Base-by-base conservation (phyloP, 2,113 vertebrate genomes). In the Corythaeola cristata region DNA sequence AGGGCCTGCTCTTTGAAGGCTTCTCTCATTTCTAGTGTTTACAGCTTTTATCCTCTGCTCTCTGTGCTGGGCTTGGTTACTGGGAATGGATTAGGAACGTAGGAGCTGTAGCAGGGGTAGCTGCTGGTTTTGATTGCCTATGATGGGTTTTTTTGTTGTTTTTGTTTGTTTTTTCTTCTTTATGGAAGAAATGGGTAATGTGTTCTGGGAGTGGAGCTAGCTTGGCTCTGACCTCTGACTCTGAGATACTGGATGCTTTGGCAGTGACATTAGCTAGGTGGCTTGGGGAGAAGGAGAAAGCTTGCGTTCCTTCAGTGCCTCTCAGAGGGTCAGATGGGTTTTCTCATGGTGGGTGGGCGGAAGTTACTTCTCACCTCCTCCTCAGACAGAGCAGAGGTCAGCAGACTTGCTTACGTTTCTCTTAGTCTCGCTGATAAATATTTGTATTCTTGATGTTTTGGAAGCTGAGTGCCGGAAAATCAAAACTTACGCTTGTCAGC, bases 391-490 rank as follows among this genome's bases (percentile, higher is more conserved):
- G 69, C 75, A 83, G 60, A 91, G 41, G 72, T 90, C 15, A 4
- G 23, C 49, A 10, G 8, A 93, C 87, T 90, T 0, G 3, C 81
- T 96, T 79, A 84, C 12, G 22, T 89, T 90, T 92, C 86, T 45
- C 20, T 60, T 84, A 24, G 37, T 85, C 33, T 85, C 10, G 8
- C 64, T 60, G 62, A 73, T 91, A 92, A 96, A 92, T 91, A 76
- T 90, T 97, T 93, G 74, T 79, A 58, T 62, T 95, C 75, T 37
- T 77, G 28, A 52, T 74, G 14, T 77, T 96, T 96, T 72, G 66
- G 49, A 89, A 88, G 77, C 77, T 50, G 71, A 88, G 74, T 67
- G 58, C 44, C 1, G 4, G 69, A 79, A 89, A 92, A 86, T 89
- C 84, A 79, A 90, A 92, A 59, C 35, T 92, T 10, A 15, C 4